phyloP scores from a whole-genome alignment of 2,113 vertebrate genomes.

The Lutjanus erythropterus region DNA sequence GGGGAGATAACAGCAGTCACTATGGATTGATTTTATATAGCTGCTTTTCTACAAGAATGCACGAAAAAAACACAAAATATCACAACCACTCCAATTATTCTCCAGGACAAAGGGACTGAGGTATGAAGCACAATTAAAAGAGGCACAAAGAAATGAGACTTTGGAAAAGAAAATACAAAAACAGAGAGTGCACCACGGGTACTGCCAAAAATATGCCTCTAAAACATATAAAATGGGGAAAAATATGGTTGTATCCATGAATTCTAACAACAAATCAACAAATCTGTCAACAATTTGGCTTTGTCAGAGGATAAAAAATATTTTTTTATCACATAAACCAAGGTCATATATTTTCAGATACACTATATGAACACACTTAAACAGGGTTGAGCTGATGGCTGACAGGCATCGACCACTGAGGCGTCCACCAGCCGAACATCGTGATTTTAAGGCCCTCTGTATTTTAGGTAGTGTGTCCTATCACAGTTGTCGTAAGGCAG shows the following conservation, averaged over 20 bases:
- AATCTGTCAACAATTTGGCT: neutral
- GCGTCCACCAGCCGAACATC: no score
- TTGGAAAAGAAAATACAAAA: conserved; percentile 30
- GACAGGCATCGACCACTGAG: no score
- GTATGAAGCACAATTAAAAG: conserved; percentile 22
- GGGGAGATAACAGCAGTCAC: conserved; percentile 65
- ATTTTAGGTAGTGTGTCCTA: no score
- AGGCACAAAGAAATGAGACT: conserved; percentile 25
- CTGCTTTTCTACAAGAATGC: conserved; percentile 56
- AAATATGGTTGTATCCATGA: neutral
- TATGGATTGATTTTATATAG: conserved; percentile 68
- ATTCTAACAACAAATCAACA: neutral
- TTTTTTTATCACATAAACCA: neutral
- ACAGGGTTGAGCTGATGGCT: no score
- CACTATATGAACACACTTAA: neutral
- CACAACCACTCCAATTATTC: conserved; percentile 62
- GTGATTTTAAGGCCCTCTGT: no score
- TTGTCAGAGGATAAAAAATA: neutral
- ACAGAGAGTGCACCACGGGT: neutral
- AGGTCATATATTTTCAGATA: neutral
- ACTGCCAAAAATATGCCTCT: neutral
- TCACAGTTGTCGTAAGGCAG: no score
- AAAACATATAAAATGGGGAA: neutral
- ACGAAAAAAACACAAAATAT: conserved; percentile 65
- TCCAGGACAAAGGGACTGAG: conserved; percentile 57